These are phyloP conservation scores for Halichondria panicea DNA, from an alignment of 37 sponge, comb jelly and placozoan genomes.

Conservation along the genomic window DNA sequence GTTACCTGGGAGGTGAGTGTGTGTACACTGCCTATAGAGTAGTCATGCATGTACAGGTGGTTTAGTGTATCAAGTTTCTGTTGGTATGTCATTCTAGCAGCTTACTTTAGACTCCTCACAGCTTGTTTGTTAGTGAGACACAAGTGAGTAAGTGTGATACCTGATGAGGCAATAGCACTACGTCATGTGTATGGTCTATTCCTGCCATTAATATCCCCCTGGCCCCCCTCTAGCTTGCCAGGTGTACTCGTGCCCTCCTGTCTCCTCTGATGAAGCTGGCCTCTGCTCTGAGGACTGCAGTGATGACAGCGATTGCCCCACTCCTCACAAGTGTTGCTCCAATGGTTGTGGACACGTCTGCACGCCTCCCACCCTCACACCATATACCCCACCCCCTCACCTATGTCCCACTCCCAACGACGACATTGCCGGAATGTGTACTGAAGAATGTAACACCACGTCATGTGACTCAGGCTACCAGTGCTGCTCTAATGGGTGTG, in stretches of 20 bases:
- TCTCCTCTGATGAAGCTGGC: constrained; percentile 17
- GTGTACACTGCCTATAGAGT: too few species aligned
- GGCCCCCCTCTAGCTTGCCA: background rate
- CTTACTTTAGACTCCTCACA: too few species aligned
- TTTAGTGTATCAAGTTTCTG: too few species aligned
- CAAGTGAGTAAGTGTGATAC: background rate
- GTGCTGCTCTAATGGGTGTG: constrained; percentile 82
- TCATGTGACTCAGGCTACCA: constrained; percentile 1
- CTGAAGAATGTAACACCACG: constrained; percentile 14
- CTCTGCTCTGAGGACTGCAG: constrained; percentile 41
- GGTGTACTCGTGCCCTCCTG: constrained; percentile 22
- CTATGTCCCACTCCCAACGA: constrained; percentile 22
- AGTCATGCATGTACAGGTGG: too few species aligned
- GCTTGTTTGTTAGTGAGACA: too few species aligned
- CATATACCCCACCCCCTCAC: constrained; percentile 27
- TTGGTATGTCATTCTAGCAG: too few species aligned
- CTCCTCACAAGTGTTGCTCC: constrained; percentile 38
- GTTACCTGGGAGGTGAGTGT: too few species aligned
- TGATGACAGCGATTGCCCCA: constrained; percentile 28
- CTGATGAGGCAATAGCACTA: too few species aligned
- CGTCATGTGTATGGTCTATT: too few species aligned
- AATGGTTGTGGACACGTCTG: constrained; percentile 65
- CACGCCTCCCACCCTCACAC: constrained; percentile 14
- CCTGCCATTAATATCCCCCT: too few species aligned
- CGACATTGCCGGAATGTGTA: constrained; percentile 22